phyloP scores from a whole-genome alignment of 2,113 vertebrate genomes.

The Brachypodius melanocephalos region DNA sequence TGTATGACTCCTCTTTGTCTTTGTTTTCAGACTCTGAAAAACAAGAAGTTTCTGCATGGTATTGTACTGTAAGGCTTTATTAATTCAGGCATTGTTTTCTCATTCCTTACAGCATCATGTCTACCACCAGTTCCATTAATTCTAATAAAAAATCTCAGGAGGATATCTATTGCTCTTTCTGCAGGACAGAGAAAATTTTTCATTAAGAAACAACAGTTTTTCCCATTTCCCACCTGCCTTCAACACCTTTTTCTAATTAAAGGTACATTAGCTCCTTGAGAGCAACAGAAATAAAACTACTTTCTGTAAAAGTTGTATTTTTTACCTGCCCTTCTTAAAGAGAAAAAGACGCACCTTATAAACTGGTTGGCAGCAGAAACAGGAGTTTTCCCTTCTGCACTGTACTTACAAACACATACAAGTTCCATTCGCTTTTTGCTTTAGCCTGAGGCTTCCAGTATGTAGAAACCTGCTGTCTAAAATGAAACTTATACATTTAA shows the following conservation, averaged over 20 bases:
- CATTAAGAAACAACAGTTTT: neutral
- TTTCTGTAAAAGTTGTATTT: neutral
- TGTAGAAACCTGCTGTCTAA: conserved; percentile 25
- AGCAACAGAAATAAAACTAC: neutral
- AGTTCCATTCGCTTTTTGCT: neutral
- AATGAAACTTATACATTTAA: conserved; percentile 51
- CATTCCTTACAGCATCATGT: neutral
- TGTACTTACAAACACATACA: neutral
- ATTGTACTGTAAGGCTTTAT: neutral
- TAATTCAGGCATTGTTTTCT: neutral
- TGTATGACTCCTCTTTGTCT: neutral
- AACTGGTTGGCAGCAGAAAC: neutral
- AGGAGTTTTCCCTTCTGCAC: neutral
- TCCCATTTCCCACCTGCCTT: neutral
- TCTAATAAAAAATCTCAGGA: neutral
- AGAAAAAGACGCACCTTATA: neutral
- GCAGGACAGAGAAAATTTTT: neutral
- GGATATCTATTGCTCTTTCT: neutral
- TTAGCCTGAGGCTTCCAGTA: conserved; percentile 10
- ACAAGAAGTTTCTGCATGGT: neutral
- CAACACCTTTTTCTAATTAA: neutral
- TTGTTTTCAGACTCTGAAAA: neutral
- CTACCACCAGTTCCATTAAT: neutral
- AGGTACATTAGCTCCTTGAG: neutral
- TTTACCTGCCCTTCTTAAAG: neutral